These are phyloP conservation scores for Masnerella sp. DNA, from an alignment of 2,888 invertebrate species.

Conservation along the genomic window DNA sequence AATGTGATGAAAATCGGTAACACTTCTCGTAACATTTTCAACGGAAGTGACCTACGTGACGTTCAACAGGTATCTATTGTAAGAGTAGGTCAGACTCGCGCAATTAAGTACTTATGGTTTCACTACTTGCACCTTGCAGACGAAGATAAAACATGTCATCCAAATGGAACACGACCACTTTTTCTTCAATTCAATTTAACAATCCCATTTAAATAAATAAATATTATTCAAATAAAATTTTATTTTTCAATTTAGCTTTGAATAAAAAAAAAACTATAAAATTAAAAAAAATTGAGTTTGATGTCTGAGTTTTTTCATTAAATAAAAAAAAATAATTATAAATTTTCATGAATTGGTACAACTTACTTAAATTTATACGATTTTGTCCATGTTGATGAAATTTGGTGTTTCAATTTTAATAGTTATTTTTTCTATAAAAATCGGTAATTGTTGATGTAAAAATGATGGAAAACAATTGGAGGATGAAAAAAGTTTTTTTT, in stretches of 20 bases:
- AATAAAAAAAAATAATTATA: no score
- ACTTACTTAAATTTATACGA: no score
- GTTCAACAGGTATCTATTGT: slow-evolving; percentile 64
- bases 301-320: no score
- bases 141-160: slow-evolving; percentile 43
- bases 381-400: no score
- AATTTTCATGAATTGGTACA: no score
- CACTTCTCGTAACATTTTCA: slow-evolving; percentile 50
- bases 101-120: slow-evolving; percentile 65
- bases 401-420: no score
- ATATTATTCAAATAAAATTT: not conserved
- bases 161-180: slow-evolving; percentile 28
- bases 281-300: no score
- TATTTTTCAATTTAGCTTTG: not conserved
- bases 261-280: no score
- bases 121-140: slow-evolving; percentile 56
- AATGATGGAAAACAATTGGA: slow-evolving; percentile 10
- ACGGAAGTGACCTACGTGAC: slow-evolving; percentile 62
- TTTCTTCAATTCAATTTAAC: slow-evolving; percentile 1
- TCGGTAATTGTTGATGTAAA: slow-evolving; percentile 21
- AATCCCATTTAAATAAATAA: not conserved
- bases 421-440: no score
- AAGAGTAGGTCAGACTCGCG: slow-evolving; percentile 66
- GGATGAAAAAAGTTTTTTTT: slow-evolving; percentile 17
- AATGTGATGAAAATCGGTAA: slow-evolving; percentile 44